Evolutionary conservation across 2,888 invertebrate genomes (phyloP), one percentile per base, ranked within the genome.

Genomic region (Alitta virens): DNA sequence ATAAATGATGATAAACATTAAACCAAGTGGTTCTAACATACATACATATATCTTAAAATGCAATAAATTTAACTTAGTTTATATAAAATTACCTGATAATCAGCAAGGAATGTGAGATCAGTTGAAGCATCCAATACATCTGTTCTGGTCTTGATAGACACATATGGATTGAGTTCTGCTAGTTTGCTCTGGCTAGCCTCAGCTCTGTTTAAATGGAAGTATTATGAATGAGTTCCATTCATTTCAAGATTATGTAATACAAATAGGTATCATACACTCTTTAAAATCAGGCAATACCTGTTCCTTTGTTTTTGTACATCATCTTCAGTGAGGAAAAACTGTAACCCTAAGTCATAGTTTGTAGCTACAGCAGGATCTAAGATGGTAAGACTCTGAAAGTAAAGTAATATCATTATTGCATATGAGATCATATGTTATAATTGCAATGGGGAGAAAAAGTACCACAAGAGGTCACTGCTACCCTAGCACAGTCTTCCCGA

Each of bases 81-180:
- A n/a, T n/a, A n/a, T n/a, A n/a, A n/a, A n/a, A n/a, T n/a, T 63
- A 77, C 78, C 73, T 78, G 78, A 60, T 67, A 79, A 16, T 73
- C 67, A 33, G 65, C 66, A 24, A 79, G 70, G 65, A 75, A 78
- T 7, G 68, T 50, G 3, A 79, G 67, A 42, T 77, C 75, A 12
- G 75, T 67, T n/a, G 52, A 42, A 12, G 67, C 64, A 53, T 66
- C 64, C n/a, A 80, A 64, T 1, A 68, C 51, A 12, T 68, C 57
- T 1, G 74, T 70, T 43, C 68, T 33, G 0, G 72, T 68, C 23
- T 72, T 69, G 12, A 81, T 72, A 27, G 72, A 72, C 0, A 82
- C 81, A 68, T 81, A 79, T 1, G 81, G 79, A 62, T 82, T 82
- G 57, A 82, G 72, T 60, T 81, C 81, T 3, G 76, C 69, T 24